These are phyloP conservation scores for Eulimnadia texana DNA, from an alignment of 1,140 invertebrate genomes.

Conservation along the genomic window DNA sequence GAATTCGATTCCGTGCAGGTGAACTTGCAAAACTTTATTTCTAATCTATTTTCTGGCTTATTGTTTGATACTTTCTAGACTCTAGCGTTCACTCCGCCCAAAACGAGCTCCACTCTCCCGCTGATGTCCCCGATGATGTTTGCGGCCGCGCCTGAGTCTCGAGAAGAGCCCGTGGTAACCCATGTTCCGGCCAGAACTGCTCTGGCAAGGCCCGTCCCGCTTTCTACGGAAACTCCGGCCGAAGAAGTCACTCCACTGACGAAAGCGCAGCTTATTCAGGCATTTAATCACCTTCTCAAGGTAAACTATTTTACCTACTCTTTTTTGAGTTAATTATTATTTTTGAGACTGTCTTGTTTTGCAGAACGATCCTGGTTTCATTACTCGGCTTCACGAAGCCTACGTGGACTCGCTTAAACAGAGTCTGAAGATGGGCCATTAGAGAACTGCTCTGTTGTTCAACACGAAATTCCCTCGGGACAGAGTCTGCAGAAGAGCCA, in stretches of 20 bases:
- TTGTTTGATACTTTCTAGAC: too few species aligned
- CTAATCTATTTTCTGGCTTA: too few species aligned
- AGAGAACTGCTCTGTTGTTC: background rate
- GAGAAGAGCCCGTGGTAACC: slow-evolving; percentile 5
- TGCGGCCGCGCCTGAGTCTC: background rate
- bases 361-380: slow-evolving; percentile 64
- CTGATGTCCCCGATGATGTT: slow-evolving; percentile 17
- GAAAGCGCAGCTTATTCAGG: slow-evolving; percentile 71
- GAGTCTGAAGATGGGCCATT: slow-evolving; percentile 15
- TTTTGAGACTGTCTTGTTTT: background rate
- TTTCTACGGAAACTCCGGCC: background rate
- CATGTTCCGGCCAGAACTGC: background rate
- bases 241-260: slow-evolving; percentile 43
- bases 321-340: background rate
- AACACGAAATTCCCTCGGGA: slow-evolving; percentile 1
- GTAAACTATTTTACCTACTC: slow-evolving; percentile 10
- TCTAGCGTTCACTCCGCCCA: background rate
- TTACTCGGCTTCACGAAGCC: slow-evolving; percentile 73
- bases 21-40: background rate
- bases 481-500: too few species aligned
- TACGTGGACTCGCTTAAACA: slow-evolving; percentile 60
- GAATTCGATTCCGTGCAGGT: background rate
- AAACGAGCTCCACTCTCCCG: background rate
- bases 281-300: slow-evolving; percentile 68
- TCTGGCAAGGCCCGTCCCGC: background rate